Conservation (phyloP, 1,140 invertebrate species). For the Phymorhynchus buccinoides region DNA sequence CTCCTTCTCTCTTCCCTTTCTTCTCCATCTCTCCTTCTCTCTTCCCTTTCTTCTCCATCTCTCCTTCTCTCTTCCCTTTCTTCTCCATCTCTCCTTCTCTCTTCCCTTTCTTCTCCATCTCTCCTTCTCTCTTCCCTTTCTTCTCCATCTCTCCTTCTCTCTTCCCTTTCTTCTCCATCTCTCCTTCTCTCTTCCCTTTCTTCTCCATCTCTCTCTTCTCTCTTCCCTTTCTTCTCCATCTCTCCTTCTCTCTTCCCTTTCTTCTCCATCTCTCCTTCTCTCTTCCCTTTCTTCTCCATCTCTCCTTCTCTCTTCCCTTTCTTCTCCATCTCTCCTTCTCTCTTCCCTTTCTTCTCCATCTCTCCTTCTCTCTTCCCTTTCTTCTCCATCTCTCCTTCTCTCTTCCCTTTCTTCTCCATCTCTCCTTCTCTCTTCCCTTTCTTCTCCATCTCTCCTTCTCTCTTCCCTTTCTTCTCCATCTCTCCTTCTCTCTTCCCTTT, state of each 20-base stretch:
- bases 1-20: too few species aligned
- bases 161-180: neutral
- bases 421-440: constrained; percentile 8
- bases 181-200: too few species aligned
- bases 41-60: too few species aligned
- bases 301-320: neutral
- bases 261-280: too few species aligned
- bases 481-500: too few species aligned
- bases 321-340: neutral
- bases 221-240: neutral
- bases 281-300: neutral
- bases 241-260: too few species aligned
- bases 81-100: neutral
- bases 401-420: neutral
- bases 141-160: too few species aligned
- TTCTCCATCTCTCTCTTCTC: too few species aligned
- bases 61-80: neutral
- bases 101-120: too few species aligned
- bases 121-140: too few species aligned
- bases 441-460: neutral
- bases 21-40: too few species aligned
- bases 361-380: neutral
- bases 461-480: too few species aligned
- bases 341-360: constrained; percentile 3
- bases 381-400: constrained; percentile 20